Evolutionary conservation across 2,113 vertebrate genomes (phyloP).

Genomic region (Eidolon helvum): DNA sequence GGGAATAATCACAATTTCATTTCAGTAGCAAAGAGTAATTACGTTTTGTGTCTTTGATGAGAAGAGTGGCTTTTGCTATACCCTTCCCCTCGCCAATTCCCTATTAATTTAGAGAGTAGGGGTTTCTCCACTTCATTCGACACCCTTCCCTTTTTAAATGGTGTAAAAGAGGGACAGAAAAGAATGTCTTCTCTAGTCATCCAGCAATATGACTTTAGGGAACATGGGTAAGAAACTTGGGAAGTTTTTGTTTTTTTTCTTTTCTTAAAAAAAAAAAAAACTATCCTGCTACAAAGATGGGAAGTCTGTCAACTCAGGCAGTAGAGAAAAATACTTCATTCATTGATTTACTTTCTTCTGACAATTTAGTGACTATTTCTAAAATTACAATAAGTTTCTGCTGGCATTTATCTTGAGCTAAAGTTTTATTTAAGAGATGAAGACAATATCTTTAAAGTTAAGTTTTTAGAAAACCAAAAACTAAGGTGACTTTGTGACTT

Average conservation of each 20-base stretch:
- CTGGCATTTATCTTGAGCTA: slow-evolving; percentile 10
- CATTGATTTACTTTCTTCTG: slow-evolving; percentile 28
- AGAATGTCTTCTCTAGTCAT: background rate
- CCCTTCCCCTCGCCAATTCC: background rate
- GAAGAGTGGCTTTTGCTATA: background rate
- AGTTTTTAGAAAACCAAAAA: slow-evolving; percentile 33
- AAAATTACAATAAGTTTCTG: slow-evolving; percentile 19
- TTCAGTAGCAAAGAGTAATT: slow-evolving; percentile 57
- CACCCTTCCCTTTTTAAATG: background rate
- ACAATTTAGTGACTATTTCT: background rate
- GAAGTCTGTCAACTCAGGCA: background rate
- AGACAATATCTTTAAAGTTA: background rate
- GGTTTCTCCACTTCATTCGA: background rate
- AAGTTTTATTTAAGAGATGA: slow-evolving; percentile 10
- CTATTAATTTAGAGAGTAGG: background rate
- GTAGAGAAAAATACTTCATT: background rate
- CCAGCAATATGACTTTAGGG: background rate
- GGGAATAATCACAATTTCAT: slow-evolving; percentile 14
- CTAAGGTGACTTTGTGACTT: slow-evolving; percentile 35
- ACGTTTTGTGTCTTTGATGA: slow-evolving; percentile 8
- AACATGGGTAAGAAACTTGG: background rate
- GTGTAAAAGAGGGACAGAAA: background rate
- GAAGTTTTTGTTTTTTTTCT: background rate
- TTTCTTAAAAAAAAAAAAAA: background rate
- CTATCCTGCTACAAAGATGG: background rate